phyloP scores from a whole-genome alignment of 1,140 invertebrate species.

The Palaemon carinicauda region DNA sequence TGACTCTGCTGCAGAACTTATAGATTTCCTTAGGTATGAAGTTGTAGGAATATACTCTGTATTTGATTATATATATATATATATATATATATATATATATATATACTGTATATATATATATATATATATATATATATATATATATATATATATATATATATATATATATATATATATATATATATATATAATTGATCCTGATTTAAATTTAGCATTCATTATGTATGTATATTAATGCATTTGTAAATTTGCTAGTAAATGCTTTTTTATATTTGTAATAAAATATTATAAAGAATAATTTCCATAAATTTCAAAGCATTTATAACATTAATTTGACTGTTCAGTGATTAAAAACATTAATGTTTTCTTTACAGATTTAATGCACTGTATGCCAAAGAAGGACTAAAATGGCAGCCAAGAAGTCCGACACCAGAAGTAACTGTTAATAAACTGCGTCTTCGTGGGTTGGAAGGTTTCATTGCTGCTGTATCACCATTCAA shows the following conservation, averaged over 20 bases:
- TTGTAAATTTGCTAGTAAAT: too few species aligned
- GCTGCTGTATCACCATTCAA: conserved; percentile 99
- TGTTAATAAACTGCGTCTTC: conserved; percentile 84
- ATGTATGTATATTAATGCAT: too few species aligned
- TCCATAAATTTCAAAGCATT: background rate
- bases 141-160: too few species aligned
- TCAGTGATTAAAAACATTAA: background rate
- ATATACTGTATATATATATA: too few species aligned
- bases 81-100: conserved; percentile 3
- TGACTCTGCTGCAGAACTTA: conserved; percentile 93
- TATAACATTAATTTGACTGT: background rate
- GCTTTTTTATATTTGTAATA: too few species aligned
- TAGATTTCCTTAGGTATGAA: conserved; percentile 83
- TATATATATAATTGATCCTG: too few species aligned
- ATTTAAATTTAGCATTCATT: too few species aligned
- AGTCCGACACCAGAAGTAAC: conserved; percentile 79
- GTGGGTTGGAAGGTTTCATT: conserved; percentile 96
- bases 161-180: background rate
- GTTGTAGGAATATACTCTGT: too few species aligned
- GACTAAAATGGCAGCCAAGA: conserved; percentile 88
- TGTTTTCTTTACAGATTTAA: conserved; percentile 76
- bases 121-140: too few species aligned
- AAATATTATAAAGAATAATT: background rate
- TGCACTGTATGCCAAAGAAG: conserved; percentile 87
- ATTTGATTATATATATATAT: conserved; percentile 61